Conservation (phyloP, 1,140 invertebrate genomes). For the Procambarus virginalis region DNA sequence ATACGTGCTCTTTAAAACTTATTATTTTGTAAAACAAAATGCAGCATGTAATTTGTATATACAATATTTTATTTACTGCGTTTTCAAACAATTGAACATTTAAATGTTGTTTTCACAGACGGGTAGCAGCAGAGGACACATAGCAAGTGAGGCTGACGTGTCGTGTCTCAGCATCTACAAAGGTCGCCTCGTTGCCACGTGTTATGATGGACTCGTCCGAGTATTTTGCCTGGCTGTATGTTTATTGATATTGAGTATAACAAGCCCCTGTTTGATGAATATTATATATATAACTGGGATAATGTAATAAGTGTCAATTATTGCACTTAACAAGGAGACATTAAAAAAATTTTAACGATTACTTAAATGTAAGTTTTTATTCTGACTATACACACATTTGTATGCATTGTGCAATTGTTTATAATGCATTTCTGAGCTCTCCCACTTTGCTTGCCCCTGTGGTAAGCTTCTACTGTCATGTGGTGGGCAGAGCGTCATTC, state of each 20-base stretch:
- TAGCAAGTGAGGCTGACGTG: conserved; percentile 55
- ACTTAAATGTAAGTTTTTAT: too few species aligned
- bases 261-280: too few species aligned
- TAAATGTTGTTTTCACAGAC: conserved; percentile 12
- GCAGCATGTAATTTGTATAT: neutral
- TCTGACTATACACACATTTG: too few species aligned
- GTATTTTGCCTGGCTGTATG: conserved; percentile 39
- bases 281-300: too few species aligned
- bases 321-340: too few species aligned
- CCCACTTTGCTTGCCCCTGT: too few species aligned
- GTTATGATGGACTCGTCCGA: conserved; percentile 54
- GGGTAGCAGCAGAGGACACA: conserved; percentile 57
- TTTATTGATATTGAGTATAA: neutral
- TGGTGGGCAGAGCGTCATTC: too few species aligned
- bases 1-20: too few species aligned
- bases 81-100: neutral
- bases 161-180: conserved; percentile 48
- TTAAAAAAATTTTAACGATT: too few species aligned
- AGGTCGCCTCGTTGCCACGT: conserved; percentile 47
- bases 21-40: too few species aligned
- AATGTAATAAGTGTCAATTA: too few species aligned
- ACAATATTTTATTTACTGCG: neutral
- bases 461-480: too few species aligned
- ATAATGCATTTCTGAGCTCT: neutral
- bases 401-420: neutral